Evolutionary conservation across 1,140 invertebrate genomes (phyloP).

Genomic region (Musca domestica): DNA sequence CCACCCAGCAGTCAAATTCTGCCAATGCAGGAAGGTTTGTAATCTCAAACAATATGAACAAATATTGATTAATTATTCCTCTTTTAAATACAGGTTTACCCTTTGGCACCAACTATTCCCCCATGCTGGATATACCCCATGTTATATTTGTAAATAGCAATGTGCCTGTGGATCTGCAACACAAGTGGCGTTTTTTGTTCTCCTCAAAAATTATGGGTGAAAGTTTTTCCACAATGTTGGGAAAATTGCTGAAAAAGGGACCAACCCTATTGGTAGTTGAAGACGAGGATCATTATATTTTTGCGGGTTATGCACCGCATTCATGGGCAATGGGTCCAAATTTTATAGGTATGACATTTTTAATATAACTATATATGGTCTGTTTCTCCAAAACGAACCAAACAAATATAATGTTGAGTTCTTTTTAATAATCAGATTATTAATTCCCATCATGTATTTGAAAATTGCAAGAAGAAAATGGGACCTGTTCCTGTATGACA

Average conservation of each 20-base stretch:
- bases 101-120: slow-evolving; percentile 72
- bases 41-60: neutral
- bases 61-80: neutral
- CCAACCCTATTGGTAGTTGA: slow-evolving; percentile 74
- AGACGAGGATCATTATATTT: slow-evolving; percentile 78
- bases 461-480: no score
- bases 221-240: slow-evolving; percentile 77
- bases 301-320: slow-evolving; percentile 81
- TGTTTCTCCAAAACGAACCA: neutral
- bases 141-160: slow-evolving; percentile 75
- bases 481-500: no score
- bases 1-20: slow-evolving; percentile 40
- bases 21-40: slow-evolving; percentile 26
- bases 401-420: neutral
- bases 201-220: slow-evolving; percentile 80
- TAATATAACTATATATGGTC: neutral
- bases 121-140: slow-evolving; percentile 72
- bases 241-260: slow-evolving; percentile 74
- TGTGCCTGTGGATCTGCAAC: slow-evolving; percentile 68
- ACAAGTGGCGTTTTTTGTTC: slow-evolving; percentile 80
- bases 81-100: slow-evolving; percentile 57
- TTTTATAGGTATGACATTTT: slow-evolving; percentile 50
- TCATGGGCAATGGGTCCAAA: slow-evolving; percentile 72
- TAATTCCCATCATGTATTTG: no score
- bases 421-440: no score